A percentile compares a stretch with the other conserved stretches of the same genome.
These are phyloP conservation scores for Alexandromys fortis DNA, from an alignment of 2,113 vertebrate genomes.

Conservation along the genomic window DNA sequence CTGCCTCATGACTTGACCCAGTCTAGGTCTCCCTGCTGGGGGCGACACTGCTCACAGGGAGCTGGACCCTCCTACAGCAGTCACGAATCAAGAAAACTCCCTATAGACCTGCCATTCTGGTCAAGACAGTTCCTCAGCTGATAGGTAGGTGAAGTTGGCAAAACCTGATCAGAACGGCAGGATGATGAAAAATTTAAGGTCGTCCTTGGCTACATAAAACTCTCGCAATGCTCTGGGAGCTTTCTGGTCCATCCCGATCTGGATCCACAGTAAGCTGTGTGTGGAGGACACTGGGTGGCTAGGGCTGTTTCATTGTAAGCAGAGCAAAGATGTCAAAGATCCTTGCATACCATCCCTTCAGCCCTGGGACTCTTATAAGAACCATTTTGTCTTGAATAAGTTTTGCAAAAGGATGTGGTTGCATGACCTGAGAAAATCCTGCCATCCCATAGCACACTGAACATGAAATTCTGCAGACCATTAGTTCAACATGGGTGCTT, in stretches of 20 bases:
- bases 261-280: background rate
- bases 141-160: background rate
- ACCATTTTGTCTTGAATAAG: slow-evolving; percentile 90
- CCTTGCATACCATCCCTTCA: background rate
- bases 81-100: background rate
- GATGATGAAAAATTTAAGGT: background rate
- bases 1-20: background rate
- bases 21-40: background rate
- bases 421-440: background rate
- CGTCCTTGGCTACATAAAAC: background rate
- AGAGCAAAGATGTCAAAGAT: background rate
- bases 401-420: background rate
- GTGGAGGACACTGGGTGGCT: background rate
- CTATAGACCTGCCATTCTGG: background rate
- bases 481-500: slow-evolving; percentile 37
- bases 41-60: background rate
- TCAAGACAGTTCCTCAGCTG: background rate
- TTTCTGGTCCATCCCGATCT: background rate
- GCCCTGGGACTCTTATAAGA: slow-evolving; percentile 87
- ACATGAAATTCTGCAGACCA: background rate
- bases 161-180: background rate
- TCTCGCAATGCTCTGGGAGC: background rate
- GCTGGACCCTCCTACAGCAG: background rate
- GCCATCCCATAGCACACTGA: background rate
- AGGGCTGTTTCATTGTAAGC: background rate